Evolutionary conservation across 2,113 vertebrate species (phyloP), one percentile per base, ranked within the genome.

Genomic region (Notarius lentiginosus): DNA sequence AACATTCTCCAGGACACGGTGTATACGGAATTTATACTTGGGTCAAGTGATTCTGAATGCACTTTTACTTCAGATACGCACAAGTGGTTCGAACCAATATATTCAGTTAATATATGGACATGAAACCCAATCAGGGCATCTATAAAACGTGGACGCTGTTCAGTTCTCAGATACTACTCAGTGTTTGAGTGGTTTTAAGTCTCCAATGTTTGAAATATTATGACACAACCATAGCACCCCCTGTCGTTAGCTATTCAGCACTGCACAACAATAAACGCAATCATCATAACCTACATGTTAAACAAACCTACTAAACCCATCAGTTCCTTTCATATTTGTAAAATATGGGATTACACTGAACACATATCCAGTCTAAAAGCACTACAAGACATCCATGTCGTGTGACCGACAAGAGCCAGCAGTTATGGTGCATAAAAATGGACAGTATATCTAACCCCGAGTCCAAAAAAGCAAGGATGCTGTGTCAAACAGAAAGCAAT

Each of bases 211-310:
- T 75, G 20, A 81, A 81, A 55, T 68, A 27, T 82, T 8, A 76
- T 17, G 49, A 82, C 73, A 89, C 81, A 83, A 58, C 87, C 65
- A 86, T 58, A 89, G 91, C 87, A 81, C 91, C 88, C 89, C 91
- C 91, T 91, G 85, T 84, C 87, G 89, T 84, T 72, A 1, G 14
- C 8, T 17, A n/a, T 14, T 15, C n/a, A 83, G 66, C 30, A 82
- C n/a, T 73, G 49, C 81, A 65, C 24, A 53, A 70, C 30, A 79
- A 8, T 30, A 63, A 58, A 55, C 6, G 24, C 47, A 65, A 12
- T 68, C 63, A 81, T 10, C 68, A 15, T n/a, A 70, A 66, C 15
- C 41, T 55, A 8, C 10, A 14, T 1, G n/a, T 7, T 55, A 18
- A 51, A 79, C 1, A 27, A 30, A 27, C 11, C 47, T 15, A 3